Percentiles rank a stretch among this genome's conserved stretches.
Conservation (phyloP, 2,113 vertebrate species). For the Clarias magur region DNA sequence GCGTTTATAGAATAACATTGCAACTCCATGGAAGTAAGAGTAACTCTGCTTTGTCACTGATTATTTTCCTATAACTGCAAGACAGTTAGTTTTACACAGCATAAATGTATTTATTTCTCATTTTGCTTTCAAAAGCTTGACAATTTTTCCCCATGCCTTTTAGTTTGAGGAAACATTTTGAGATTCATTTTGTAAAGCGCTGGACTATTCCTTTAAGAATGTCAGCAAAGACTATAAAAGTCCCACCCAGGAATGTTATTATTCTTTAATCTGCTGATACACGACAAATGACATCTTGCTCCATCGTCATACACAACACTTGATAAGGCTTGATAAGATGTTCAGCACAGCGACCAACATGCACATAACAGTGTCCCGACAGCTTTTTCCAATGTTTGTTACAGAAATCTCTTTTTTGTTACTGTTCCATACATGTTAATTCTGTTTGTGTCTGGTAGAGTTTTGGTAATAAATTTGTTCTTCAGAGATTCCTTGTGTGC, state of each 20-base stretch:
- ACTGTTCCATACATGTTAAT: neutral
- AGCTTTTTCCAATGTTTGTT: neutral
- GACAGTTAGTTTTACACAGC: too few relatives aligned
- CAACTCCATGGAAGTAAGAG: neutral
- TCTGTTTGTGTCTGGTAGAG: neutral
- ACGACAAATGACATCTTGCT: neutral
- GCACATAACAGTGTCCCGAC: neutral
- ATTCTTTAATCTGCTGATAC: neutral
- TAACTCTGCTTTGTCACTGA: neutral
- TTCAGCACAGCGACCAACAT: too few relatives aligned
- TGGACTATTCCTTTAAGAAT: neutral
- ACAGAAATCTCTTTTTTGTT: neutral
- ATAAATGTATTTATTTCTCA: neutral
- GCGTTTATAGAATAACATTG: neutral
- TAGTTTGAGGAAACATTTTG: neutral
- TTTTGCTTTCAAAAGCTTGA: too few relatives aligned
- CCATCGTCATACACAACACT: neutral
- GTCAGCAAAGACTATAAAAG: neutral
- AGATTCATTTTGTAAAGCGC: neutral
- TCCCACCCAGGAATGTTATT: neutral
- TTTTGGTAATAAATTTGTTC: neutral
- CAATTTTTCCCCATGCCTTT: too few relatives aligned
- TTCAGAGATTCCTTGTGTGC: neutral
- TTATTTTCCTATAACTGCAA: neutral
- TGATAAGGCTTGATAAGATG: neutral